Evolutionary conservation across 2,888 invertebrate genomes (phyloP).

Genomic region (Caenorhabditis plicata): DNA sequence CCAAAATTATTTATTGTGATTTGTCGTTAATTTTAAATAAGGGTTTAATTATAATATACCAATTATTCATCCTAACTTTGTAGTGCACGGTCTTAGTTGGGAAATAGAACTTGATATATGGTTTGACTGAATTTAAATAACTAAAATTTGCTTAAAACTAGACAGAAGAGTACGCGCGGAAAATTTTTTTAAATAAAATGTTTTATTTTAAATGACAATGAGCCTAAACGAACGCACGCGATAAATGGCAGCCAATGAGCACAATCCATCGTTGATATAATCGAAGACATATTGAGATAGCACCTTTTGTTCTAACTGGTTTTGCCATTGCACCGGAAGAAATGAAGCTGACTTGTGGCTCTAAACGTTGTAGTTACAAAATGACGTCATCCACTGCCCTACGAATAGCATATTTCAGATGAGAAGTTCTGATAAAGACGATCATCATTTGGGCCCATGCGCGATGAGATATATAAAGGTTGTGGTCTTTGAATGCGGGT

Average conservation of each 20-base stretch:
- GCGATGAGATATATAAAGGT: slow-evolving; percentile 54
- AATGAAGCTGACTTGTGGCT: slow-evolving; percentile 51
- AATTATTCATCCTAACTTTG: too few relatives aligned
- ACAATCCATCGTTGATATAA: slow-evolving; percentile 92
- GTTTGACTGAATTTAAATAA: too few relatives aligned
- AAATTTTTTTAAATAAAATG: background rate
- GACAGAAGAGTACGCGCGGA: too few relatives aligned
- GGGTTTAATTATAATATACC: too few relatives aligned
- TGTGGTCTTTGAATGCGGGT: slow-evolving; percentile 40
- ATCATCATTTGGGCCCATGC: slow-evolving; percentile 63
- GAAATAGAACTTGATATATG: too few relatives aligned
- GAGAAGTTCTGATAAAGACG: slow-evolving; percentile 50
- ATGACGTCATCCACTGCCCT: background rate
- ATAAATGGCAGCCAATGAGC: slow-evolving; percentile 91
- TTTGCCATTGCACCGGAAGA: slow-evolving; percentile 49
- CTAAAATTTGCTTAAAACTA: too few relatives aligned
- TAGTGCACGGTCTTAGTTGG: too few relatives aligned
- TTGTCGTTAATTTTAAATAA: too few relatives aligned
- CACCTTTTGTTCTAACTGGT: slow-evolving; percentile 79
- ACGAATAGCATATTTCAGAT: slow-evolving; percentile 59
- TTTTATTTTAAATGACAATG: background rate
- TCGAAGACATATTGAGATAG: slow-evolving; percentile 86
- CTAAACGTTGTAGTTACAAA: slow-evolving; percentile 12
- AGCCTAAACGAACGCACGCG: slow-evolving; percentile 70
- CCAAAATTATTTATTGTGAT: too few relatives aligned